A percentile compares a stretch with the other conserved stretches of the same genome.
phyloP scores from a whole-genome alignment of 2,888 invertebrate species.

The Caenorhabditis virilis region DNA sequence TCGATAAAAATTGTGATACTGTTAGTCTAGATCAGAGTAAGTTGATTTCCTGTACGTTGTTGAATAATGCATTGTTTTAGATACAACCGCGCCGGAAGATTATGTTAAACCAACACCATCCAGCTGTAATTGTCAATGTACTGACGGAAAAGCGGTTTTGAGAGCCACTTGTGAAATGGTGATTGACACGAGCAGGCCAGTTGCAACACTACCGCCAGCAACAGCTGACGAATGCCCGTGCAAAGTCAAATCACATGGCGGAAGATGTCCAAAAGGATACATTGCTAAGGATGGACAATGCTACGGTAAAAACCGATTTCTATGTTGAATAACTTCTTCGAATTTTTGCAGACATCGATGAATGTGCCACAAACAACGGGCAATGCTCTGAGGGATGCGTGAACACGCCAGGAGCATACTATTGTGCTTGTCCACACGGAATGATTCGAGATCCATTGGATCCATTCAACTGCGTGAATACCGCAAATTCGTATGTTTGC shows the following conservation, averaged over 20 bases:
- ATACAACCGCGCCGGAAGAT: constrained; percentile 51
- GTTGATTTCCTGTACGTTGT: not conserved
- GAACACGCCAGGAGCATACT: constrained; percentile 66
- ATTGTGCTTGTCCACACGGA: constrained; percentile 67
- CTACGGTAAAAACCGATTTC: constrained; percentile 39
- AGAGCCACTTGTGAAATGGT: constrained; percentile 54
- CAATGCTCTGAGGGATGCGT: constrained; percentile 66
- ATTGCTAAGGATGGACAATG: constrained; percentile 48
- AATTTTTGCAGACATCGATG: constrained; percentile 65
- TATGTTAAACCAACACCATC: constrained; percentile 31
- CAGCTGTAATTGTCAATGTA: constrained; percentile 58
- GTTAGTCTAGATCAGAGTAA: constrained; percentile 42
- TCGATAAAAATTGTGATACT: constrained; percentile 50
- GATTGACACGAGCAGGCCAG: constrained; percentile 47
- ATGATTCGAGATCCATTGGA: constrained; percentile 62
- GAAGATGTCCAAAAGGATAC: constrained; percentile 55
- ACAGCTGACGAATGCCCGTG: constrained; percentile 58
- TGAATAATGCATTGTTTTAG: constrained; percentile 24
- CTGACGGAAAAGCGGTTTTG: constrained; percentile 55
- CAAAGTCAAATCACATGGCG: constrained; percentile 49
- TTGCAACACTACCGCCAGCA: constrained; percentile 61
- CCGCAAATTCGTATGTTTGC: constrained; percentile 45
- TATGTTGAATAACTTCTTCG: too few relatives aligned
- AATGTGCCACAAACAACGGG: constrained; percentile 62
- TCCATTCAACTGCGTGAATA: constrained; percentile 54